phyloP scores from a whole-genome alignment of 2,797 vertebrate species.

The Schizothorax lantsangensis region DNA sequence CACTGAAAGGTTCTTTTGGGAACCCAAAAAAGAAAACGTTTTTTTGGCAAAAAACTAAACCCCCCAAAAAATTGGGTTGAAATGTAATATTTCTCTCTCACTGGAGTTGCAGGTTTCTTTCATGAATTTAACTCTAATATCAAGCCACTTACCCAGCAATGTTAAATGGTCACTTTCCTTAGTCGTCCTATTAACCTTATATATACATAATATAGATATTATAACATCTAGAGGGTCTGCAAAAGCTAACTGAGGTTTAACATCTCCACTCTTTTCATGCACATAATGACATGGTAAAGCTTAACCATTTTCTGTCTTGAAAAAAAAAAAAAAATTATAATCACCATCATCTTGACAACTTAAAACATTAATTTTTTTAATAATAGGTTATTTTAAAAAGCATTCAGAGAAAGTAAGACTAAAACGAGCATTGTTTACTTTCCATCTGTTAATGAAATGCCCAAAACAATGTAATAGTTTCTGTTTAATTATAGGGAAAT shows the following conservation, averaged over 20 bases:
- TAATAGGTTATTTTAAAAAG: neutral
- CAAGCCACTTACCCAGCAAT: neutral
- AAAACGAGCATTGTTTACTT: slow-evolving; percentile 1
- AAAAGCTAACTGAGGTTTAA: neutral
- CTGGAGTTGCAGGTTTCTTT: neutral
- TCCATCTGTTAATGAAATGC: slow-evolving; percentile 6
- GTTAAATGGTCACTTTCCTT: neutral
- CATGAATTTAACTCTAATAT: neutral
- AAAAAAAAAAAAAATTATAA: neutral
- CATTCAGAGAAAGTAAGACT: neutral
- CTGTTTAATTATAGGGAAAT: slow-evolving; percentile 42
- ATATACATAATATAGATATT: neutral
- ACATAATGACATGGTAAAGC: neutral
- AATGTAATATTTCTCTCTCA: neutral
- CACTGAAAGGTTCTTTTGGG: neutral
- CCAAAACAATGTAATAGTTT: slow-evolving; percentile 32
- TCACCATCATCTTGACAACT: neutral
- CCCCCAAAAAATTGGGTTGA: neutral
- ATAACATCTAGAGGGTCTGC: neutral
- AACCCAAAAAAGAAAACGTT: no score
- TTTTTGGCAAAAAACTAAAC: no score
- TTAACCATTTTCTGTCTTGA: neutral
- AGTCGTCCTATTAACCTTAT: neutral
- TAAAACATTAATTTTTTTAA: neutral
- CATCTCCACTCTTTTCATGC: neutral